These are phyloP conservation scores for Hypanus sabinus DNA, from an alignment of 2,113 vertebrate genomes.

Conservation along the genomic window DNA sequence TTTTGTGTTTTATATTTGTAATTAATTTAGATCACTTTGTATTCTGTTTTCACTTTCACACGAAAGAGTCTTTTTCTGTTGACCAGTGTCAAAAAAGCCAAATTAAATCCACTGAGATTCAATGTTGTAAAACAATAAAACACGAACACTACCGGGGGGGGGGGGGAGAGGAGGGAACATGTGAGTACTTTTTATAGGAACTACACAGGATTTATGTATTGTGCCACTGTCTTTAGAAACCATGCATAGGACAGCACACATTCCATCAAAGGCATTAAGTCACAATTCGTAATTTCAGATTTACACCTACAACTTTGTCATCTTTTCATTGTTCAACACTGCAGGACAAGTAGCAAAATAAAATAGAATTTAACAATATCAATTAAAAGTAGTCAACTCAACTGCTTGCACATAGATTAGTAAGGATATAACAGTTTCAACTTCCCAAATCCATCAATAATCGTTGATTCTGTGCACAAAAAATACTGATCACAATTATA, in stretches of 20 bases:
- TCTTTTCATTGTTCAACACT: background rate
- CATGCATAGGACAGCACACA: background rate
- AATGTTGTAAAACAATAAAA: no score
- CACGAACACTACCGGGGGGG: no score
- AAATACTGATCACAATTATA: background rate
- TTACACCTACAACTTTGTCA: background rate
- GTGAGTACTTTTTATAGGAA: background rate
- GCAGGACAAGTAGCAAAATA: background rate
- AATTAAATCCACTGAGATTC: no score
- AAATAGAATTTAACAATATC: background rate
- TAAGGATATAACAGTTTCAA: background rate
- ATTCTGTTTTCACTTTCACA: no score
- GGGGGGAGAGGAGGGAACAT: no score
- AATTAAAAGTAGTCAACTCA: conserved; percentile 7
- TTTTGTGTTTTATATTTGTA: no score
- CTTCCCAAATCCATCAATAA: background rate
- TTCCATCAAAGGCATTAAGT: background rate
- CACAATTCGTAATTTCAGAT: background rate
- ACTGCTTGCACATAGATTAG: background rate
- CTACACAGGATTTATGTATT: background rate
- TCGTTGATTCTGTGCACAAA: background rate
- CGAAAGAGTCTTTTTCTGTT: no score
- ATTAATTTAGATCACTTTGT: no score
- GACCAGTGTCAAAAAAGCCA: no score
- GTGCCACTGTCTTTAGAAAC: background rate